Evolutionary conservation across 2,113 vertebrate genomes (phyloP).

Genomic region (Sterrhoptilus dennistouni): DNA sequence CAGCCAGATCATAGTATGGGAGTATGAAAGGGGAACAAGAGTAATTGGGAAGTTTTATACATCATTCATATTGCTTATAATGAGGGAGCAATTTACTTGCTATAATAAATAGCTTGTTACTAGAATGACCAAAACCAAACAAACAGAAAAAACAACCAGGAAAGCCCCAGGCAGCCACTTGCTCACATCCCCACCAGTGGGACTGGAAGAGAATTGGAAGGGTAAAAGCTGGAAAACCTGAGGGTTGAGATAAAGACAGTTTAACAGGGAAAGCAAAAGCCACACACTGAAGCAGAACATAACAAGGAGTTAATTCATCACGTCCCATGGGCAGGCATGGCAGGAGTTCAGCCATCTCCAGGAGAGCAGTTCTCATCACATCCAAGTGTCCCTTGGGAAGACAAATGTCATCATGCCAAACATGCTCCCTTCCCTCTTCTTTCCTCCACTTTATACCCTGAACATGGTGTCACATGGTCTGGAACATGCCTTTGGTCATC

Average conservation of each 20-base stretch:
- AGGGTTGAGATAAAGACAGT: not conserved
- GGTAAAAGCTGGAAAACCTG: not conserved
- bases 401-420: not conserved
- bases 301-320: not conserved
- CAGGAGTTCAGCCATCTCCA: not conserved
- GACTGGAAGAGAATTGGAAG: not conserved
- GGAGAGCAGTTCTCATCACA: not conserved
- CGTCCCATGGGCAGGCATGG: not conserved
- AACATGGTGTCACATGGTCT: not conserved
- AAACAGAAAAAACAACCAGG: not conserved
- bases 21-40: not conserved
- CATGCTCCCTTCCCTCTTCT: not conserved
- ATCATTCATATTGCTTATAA: not conserved
- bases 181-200: too few species aligned
- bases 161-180: not conserved
- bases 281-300: not conserved
- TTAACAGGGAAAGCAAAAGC: not conserved
- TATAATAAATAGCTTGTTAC: not conserved
- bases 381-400: not conserved
- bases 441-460: not conserved
- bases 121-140: not conserved
- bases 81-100: not conserved
- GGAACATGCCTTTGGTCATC: not conserved
- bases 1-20: not conserved
- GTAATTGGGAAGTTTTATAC: not conserved